Conservation (phyloP, 1,140 invertebrate species). For the Zaprionus ornatus region DNA sequence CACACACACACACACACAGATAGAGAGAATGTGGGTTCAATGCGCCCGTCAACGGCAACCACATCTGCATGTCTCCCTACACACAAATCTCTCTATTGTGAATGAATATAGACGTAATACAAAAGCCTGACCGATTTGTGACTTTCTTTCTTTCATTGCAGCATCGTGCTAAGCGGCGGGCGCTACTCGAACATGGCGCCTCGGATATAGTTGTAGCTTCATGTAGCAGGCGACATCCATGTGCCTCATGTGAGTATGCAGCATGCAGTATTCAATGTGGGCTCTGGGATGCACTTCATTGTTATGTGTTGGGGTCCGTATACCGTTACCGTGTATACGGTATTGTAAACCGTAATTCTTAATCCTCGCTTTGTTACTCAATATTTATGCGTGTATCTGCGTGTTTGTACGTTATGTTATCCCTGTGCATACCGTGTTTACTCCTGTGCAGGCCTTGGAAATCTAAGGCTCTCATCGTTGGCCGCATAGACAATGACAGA, state of each 20-base stretch:
- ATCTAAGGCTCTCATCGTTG: conserved; percentile 84
- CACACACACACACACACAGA: not conserved
- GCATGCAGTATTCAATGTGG: not conserved
- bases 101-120: not conserved
- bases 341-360: not conserved
- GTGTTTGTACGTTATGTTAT: not conserved
- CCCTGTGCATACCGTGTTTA: not conserved
- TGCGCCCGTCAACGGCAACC: not conserved
- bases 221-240: conserved; percentile 84
- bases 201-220: conserved; percentile 84
- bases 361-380: not conserved
- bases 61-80: not conserved
- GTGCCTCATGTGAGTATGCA: conserved; percentile 83
- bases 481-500: conserved; percentile 91
- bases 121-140: not conserved
- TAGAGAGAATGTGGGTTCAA: conserved; percentile 10
- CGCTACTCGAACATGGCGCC: conserved; percentile 84
- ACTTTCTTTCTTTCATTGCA: conserved; percentile 51
- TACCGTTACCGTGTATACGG: too few species aligned
- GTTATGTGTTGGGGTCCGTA: not conserved
- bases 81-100: not conserved
- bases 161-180: conserved; percentile 83
- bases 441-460: conserved; percentile 81
- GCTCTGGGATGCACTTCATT: not conserved
- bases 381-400: conserved; percentile 10